phyloP scores from a whole-genome alignment of 2,888 invertebrate genomes.

The Leucoma salicis region DNA sequence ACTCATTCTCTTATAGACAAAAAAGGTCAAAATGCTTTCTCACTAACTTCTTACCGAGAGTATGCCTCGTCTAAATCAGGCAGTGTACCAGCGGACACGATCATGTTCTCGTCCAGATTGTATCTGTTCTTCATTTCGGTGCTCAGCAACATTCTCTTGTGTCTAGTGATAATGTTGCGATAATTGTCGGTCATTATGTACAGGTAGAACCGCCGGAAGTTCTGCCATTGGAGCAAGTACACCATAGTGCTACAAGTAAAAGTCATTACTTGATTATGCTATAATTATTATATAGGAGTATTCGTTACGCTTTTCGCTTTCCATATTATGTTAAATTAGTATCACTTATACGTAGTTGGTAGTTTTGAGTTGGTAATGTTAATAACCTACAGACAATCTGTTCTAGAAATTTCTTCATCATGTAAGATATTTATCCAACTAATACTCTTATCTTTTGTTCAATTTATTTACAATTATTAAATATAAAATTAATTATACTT shows the following conservation, averaged over 20 bases:
- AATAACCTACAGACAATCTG: no score
- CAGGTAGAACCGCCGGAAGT: constrained; percentile 93
- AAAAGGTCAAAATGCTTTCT: no score
- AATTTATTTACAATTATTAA: no score
- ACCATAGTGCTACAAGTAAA: constrained; percentile 86
- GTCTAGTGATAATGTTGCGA: constrained; percentile 92
- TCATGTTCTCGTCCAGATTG: constrained; percentile 89
- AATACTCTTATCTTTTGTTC: no score
- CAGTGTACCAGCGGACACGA: constrained; percentile 93
- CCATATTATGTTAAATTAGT: background rate
- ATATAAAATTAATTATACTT: no score
- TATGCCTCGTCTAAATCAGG: constrained; percentile 95
- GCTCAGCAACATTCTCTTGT: constrained; percentile 88
- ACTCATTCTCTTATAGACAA: no score
- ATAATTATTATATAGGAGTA: background rate
- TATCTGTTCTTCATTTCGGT: constrained; percentile 87
- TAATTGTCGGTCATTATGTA: constrained; percentile 97
- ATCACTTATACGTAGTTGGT: background rate
- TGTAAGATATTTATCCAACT: no score
- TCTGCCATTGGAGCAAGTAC: constrained; percentile 92
- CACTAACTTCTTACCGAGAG: constrained; percentile 86
- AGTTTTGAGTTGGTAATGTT: no score
- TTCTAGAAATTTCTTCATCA: no score
- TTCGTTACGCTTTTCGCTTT: background rate
- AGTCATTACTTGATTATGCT: background rate